Base-by-base conservation (phyloP, 2,888 invertebrate genomes). In the Crocallis elinguaria region DNA sequence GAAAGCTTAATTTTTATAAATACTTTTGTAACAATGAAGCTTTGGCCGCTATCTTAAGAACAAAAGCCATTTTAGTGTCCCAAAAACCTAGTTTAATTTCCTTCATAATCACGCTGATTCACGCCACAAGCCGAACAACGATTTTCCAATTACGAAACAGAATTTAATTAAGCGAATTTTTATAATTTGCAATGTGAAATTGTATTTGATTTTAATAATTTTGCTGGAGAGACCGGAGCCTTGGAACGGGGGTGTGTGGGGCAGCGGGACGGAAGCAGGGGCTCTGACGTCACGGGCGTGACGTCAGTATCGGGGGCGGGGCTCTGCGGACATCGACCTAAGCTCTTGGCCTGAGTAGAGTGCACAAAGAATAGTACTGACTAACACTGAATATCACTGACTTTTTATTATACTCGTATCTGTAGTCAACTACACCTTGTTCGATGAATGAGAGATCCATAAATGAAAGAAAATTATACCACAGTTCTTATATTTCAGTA, bases 201-300 rank as follows among this genome's bases (percentile, higher is more conserved):
- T 62, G 60, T 60, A 64, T 62, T 69, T 67, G 55, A 66, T 67
- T 66, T 57, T 69, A 77, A 77, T 77, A 71, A 71, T 71, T 75
- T 76, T 71, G 61, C 66, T 61, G 53, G 67, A 66, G 71, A 67
- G 69, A 67, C 67, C 61, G 64, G 68, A 70, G 75, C 74, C 73
- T 73, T 66, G 76, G 74, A 67, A 57, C 62, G 61, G 68, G 66
- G 64, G 57, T 48, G 60, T 30, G 48, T 21, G 33, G 50, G 60
- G 67, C 60, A 62, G 53, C 62, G 60, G 73, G 75, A 70, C 62
- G 67, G 73, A 73, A 77, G 79, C 73, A 77, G 80, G 79, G 76
- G 66, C 71, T 58, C 74, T 87, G 88, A 88, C 90, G 90, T 88
- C 88, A 88, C 79, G 43, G 58, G 61, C 56, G 77, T 88, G 88